Evolutionary conservation across 2,113 vertebrate genomes (phyloP).

Genomic region (Aphyosemion australe): DNA sequence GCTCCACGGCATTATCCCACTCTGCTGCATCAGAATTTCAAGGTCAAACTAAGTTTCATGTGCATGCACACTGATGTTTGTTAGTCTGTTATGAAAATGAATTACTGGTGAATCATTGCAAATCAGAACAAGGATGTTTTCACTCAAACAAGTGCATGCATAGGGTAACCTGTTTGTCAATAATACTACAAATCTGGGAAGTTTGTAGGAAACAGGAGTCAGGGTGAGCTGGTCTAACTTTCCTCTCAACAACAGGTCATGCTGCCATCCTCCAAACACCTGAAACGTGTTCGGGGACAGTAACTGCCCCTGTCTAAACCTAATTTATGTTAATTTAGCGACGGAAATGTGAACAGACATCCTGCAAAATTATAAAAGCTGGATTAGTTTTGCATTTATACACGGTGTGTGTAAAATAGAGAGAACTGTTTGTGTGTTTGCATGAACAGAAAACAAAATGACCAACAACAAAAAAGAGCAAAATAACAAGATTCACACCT

Average conservation of each 20-base stretch:
- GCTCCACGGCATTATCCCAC: no score
- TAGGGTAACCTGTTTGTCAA: not conserved
- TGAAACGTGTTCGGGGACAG: constrained; percentile 8
- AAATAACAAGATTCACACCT: not conserved
- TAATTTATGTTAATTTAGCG: constrained; percentile 22
- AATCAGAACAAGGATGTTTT: not conserved
- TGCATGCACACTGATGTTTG: not conserved
- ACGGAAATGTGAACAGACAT: constrained; percentile 3
- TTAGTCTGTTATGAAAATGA: constrained; percentile 20
- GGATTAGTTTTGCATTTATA: constrained; percentile 4
- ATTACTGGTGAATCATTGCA: not conserved
- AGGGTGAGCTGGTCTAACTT: constrained; percentile 11
- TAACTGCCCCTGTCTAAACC: constrained; percentile 17
- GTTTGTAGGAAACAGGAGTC: constrained; percentile 10
- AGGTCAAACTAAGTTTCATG: not conserved
- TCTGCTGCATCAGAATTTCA: not conserved
- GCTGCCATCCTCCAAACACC: constrained; percentile 10
- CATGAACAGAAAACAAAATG: not conserved
- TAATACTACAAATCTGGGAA: not conserved
- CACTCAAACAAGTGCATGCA: no score
- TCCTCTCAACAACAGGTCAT: constrained; percentile 1
- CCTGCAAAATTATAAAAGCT: constrained; percentile 3
- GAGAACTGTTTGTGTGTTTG: constrained; percentile 2
- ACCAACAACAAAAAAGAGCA: not conserved
- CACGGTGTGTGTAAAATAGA: not conserved